Evolutionary conservation across 2,797 vertebrate species (phyloP), one percentile per base, ranked within the genome.

Genomic region (Telmatherina bonti): DNA sequence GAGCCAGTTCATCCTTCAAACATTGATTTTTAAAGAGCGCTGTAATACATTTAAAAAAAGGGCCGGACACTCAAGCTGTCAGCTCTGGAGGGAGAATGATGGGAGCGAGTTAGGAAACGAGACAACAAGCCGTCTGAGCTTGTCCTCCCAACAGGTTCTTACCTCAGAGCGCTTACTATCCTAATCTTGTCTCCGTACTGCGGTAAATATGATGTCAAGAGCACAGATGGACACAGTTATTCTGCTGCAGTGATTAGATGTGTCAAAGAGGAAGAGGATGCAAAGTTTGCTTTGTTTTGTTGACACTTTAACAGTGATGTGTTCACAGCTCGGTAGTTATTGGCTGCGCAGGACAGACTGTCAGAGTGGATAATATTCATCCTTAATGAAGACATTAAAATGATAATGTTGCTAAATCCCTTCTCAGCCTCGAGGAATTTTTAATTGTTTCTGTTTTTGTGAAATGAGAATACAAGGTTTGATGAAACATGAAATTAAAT

Each of bases 11-110:
- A 67, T 82, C 81, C 69, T 72, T 66, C 75, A 76, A n/a, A 72
- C 76, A 87, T 89, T 63, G 75, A 88, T n/a, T 91, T 82, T 74
- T 55, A n/a, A 74, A 71, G 79, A 54, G 64, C 56, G 55, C 75
- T 68, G 76, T 78, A 70, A 83, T 85, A 72, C 78, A 89, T 92
- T 88, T 84, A 81, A 85, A 89, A 81, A 7, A 74, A 47, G 33
- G 54, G 68, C 62, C 33, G n/a, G 65, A 67, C 55, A 35, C 56
- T 74, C 66, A 82, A 79, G 62, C 81, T 85, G 83, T 82, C 76
- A 67, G 69, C 60, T 65, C 76, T 31, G 38, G 26, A 71, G 72
- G 62, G 62, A 79, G 59, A 72, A 38, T 56, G 79, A 80, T 69
- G 56, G 74, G 81, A 85, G 76, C 64, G 22, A 61, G 74, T 74